Evolutionary conservation across 2,797 vertebrate species (phyloP).

Genomic region (Sebastes hubbsi): DNA sequence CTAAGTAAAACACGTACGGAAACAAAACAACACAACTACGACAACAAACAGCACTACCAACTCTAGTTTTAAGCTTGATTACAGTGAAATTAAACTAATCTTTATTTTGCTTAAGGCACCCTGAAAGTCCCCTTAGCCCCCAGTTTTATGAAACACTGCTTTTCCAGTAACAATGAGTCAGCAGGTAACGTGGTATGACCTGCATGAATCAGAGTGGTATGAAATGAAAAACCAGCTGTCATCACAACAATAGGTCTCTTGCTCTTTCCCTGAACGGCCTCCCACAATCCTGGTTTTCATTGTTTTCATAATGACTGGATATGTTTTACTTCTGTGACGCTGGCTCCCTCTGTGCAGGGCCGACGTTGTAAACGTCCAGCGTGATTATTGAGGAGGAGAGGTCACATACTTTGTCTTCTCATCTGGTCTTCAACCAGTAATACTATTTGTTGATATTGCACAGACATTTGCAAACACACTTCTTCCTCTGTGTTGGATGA

Average conservation of each 20-base stretch:
- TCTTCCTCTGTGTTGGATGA: constrained; percentile 5
- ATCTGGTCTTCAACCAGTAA: constrained; percentile 16
- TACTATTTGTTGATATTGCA: constrained; percentile 50
- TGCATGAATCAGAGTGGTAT: constrained; percentile 25
- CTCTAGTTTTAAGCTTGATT: not conserved
- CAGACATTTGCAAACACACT: constrained; percentile 39
- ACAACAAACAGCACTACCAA: no score
- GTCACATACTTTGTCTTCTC: constrained; percentile 26
- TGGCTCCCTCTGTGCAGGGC: constrained; percentile 14
- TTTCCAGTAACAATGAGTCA: constrained; percentile 58
- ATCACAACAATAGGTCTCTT: constrained; percentile 18
- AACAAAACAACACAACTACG: no score
- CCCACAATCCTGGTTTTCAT: constrained; percentile 6
- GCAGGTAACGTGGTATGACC: constrained; percentile 21
- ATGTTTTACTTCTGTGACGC: constrained; percentile 56
- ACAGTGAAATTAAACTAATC: not conserved
- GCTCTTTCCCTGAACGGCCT: not conserved
- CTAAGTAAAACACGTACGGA: no score
- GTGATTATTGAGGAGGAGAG: constrained; percentile 40
- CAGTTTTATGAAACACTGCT: not conserved
- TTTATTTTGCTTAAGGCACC: not conserved
- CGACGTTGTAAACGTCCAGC: constrained; percentile 39
- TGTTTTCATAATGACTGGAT: constrained; percentile 60
- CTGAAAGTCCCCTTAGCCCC: not conserved
- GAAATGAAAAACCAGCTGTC: constrained; percentile 38